Base-by-base conservation (phyloP, 2,888 invertebrate genomes). In the Cacoxenus indagator region DNA sequence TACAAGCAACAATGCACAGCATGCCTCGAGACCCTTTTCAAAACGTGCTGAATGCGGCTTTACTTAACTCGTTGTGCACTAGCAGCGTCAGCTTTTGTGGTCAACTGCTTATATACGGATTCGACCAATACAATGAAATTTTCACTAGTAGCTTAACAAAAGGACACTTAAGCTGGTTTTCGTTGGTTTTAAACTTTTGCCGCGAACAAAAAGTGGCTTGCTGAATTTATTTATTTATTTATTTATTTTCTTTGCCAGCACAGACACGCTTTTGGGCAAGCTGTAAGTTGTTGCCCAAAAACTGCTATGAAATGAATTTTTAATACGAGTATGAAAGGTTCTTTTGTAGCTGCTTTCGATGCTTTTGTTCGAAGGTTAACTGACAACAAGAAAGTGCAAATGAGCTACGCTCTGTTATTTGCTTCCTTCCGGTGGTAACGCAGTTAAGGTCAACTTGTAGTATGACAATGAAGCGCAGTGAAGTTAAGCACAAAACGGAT, bases 291-390 rank as follows among this genome's bases (percentile, higher is more conserved):
- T n/a, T 78, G 77, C 70, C 76, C 78, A 76, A 73, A 76, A 80
- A 31, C 5, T 8, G 2, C 14, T 14, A 1, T 37, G 37, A 4
- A 37, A 37, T 4, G 14, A 37, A 4, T 2, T 37, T 11, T 31
- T 9, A 6, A 31, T 31, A 31, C 9, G 31, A 6, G 76, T 83
- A 80, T 81, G 81, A 77, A 82, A 82, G 82, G 79, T 82, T 83
- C 78, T 82, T 80, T 78, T 71, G 68, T 61, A 68, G 67, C 70
- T 59, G 67, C 70, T 59, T 37, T 29, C 37, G 57, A 37, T 24
- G 37, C 55, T 54, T 26, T 9, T 24, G 27, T 17, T 43, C 31
- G 31, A 48, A 31, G 54, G 57, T 57, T 29, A 65, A 51, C 66
- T 43, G 9, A 14, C 37, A 37, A 11, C 37, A 14, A 37, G 37